phyloP scores from a whole-genome alignment of 1,140 invertebrate genomes.

The Elysia chlorotica region DNA sequence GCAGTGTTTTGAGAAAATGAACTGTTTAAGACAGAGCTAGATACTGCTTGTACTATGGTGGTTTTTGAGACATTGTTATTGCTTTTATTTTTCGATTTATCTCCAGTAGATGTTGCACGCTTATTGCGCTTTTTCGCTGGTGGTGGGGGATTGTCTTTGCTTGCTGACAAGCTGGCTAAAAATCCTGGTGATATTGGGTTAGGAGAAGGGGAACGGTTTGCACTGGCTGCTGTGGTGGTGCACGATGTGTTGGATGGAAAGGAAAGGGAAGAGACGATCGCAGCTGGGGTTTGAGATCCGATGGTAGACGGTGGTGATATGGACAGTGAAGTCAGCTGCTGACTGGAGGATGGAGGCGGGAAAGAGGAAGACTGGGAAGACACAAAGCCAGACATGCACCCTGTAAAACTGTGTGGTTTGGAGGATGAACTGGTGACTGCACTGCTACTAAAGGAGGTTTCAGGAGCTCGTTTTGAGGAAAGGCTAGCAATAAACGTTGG shows the following conservation, averaged over 20 bases:
- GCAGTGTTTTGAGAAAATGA: too few species aligned
- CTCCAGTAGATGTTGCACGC: too few species aligned
- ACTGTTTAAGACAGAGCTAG: too few species aligned
- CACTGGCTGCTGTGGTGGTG: neutral
- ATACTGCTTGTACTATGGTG: too few species aligned
- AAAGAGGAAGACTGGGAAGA: neutral
- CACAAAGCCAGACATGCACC: neutral
- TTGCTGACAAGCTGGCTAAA: neutral
- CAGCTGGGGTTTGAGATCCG: neutral
- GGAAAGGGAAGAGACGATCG: neutral
- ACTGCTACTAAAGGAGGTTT: neutral
- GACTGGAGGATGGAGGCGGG: neutral
- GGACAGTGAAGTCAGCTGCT: neutral
- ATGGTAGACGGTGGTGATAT: neutral
- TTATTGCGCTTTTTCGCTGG: too few species aligned
- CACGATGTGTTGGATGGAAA: neutral
- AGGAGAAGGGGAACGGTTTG: neutral
- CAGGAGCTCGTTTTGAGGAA: slow-evolving; percentile 5
- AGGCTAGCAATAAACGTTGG: slow-evolving; percentile 18
- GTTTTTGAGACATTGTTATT: too few species aligned
- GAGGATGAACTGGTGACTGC: neutral
- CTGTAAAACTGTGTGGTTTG: neutral
- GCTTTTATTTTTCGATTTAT: too few species aligned
- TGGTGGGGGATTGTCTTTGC: too few species aligned
- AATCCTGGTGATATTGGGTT: neutral